Conservation (phyloP, 2,797 vertebrate species). For the Sparus aurata region DNA sequence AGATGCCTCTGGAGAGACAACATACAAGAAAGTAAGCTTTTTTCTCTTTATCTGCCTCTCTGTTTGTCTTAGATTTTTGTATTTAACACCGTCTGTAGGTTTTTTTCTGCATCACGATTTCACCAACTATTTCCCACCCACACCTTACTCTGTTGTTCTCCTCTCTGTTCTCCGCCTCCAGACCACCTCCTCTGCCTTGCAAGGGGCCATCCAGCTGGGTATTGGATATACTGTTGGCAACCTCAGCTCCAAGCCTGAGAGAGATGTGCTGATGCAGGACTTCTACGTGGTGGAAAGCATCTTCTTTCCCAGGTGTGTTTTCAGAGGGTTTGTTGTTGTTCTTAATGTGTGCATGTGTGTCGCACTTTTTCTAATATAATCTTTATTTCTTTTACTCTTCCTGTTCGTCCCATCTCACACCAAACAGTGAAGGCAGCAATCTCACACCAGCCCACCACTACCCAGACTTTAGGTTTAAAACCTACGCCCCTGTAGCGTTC, state of each 20-base stretch:
- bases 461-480: conserved; percentile 98
- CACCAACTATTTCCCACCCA: conserved; percentile 26
- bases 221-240: conserved; percentile 99
- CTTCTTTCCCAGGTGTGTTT: conserved; percentile 94
- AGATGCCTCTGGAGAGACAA: conserved; percentile 96
- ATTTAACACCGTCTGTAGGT: conserved; percentile 3
- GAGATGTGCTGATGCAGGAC: conserved; percentile 98
- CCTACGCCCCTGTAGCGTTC: conserved; percentile 96
- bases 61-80: conserved; percentile 70
- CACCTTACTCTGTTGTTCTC: conserved; percentile 27
- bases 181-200: conserved; percentile 98
- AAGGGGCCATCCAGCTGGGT: conserved; percentile 96
- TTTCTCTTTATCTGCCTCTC: neutral
- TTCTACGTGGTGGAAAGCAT: conserved; percentile 99
- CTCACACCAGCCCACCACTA: conserved; percentile 97
- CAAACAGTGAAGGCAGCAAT: conserved; percentile 94
- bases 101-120: conserved; percentile 19
- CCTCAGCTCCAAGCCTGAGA: conserved; percentile 97
- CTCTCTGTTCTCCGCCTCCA: conserved; percentile 67
- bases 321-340: neutral
- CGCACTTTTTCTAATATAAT: conserved; percentile 16
- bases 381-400: conserved; percentile 30
- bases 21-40: conserved; percentile 94
- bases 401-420: neutral
- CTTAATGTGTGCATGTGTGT: neutral